These are phyloP conservation scores for Chauna torquata DNA, from an alignment of 2,113 vertebrate genomes.

Conservation along the genomic window DNA sequence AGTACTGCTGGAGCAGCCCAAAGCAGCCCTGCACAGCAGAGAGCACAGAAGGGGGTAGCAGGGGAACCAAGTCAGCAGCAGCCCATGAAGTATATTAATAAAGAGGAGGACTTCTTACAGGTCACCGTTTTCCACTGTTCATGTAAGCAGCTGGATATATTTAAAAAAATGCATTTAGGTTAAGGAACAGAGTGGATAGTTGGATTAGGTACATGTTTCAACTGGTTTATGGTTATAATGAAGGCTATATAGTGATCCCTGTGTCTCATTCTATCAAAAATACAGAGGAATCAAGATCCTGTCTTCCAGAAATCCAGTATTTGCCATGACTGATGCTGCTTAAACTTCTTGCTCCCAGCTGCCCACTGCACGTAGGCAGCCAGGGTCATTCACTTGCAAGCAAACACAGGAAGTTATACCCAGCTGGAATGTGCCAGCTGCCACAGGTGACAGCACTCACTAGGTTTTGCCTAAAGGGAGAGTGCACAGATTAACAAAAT, in stretches of 20 bases:
- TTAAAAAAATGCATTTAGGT: background rate
- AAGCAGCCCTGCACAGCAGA: background rate
- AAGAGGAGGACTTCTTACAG: background rate
- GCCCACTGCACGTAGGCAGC: background rate
- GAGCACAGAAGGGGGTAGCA: background rate
- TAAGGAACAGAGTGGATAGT: background rate
- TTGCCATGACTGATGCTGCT: background rate
- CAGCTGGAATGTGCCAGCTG: background rate
- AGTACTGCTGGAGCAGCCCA: background rate
- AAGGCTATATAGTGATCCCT: background rate
- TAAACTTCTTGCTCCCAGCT: background rate
- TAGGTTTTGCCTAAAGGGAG: background rate
- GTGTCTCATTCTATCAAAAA: background rate
- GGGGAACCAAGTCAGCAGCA: background rate
- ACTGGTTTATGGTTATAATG: background rate
- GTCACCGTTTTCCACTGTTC: background rate
- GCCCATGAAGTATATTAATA: background rate
- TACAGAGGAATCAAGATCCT: background rate
- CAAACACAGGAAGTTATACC: background rate
- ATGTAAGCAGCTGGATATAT: background rate
- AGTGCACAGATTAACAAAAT: background rate
- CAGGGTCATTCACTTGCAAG: background rate
- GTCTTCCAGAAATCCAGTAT: background rate
- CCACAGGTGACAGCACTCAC: background rate
- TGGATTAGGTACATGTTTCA: background rate